phyloP scores from a whole-genome alignment of 2,113 vertebrate genomes.

The Carollia perspicillata region DNA sequence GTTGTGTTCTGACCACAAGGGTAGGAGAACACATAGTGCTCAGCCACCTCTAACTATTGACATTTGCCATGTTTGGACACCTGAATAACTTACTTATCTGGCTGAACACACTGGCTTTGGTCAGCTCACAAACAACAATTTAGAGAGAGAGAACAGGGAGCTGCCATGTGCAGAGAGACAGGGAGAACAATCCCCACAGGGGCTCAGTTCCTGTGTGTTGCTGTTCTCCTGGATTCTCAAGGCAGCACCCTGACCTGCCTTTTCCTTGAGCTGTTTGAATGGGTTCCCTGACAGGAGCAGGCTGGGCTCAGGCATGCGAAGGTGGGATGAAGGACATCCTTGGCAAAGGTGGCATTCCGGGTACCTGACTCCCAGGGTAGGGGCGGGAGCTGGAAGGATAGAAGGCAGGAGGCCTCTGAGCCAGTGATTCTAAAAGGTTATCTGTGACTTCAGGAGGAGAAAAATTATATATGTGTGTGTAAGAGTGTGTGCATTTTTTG shows the following conservation, averaged over 20 bases:
- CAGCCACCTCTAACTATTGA: not conserved
- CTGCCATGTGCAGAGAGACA: not conserved
- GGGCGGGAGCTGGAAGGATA: not conserved
- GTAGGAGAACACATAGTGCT: not conserved
- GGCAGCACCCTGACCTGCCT: not conserved
- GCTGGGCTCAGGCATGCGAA: not conserved
- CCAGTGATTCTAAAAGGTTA: not conserved
- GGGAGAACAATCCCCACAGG: not conserved
- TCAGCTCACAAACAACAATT: not conserved
- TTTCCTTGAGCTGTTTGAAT: not conserved
- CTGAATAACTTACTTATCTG: not conserved
- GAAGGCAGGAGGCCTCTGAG: not conserved
- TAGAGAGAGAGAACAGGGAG: not conserved
- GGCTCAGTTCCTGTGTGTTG: not conserved
- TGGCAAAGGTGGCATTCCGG: not conserved
- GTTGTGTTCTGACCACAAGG: not conserved
- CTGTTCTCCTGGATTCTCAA: not conserved
- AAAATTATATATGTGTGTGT: not conserved
- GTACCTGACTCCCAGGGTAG: not conserved
- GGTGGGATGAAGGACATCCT: not conserved
- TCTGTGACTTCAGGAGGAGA: not conserved
- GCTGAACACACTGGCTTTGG: not conserved
- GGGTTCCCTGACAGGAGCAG: too few relatives aligned
- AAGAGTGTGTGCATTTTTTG: not conserved
- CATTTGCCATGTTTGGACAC: not conserved